Evolutionary conservation across 1,140 invertebrate species (phyloP), one percentile per base, ranked within the genome.

Genomic region (Maconellicoccus hirsutus): DNA sequence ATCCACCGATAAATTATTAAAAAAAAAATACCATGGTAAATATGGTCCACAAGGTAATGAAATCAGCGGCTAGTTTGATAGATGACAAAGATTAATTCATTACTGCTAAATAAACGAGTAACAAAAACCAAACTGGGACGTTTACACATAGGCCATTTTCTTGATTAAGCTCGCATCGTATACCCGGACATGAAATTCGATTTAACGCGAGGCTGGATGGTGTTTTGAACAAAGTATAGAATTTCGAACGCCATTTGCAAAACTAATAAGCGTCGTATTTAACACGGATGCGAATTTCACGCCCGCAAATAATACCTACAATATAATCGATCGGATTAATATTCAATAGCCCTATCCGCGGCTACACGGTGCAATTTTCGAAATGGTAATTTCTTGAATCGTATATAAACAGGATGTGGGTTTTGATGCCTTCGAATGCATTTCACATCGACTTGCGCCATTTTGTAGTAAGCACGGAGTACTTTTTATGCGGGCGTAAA

Each of bases 81-180:
- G 42, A 52, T 52, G 42, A 52, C 42, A 52, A 52, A 52, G 42
- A 52, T 52, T 52, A 52, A 52, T 52, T 52, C n/a, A 52, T 52
- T 52, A 52, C n/a, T 19, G n/a, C 42, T 14, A 19, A 52, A 52
- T 52, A 52, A 52, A 52, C n/a, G 42, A 52, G 42, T 52, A 52
- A 52, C 42, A 52, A 52, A 52, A 52, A 52, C 42, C 42, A 19
- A 16, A 52, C 42, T 8, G n/a, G 42, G 12, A n/a, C n/a, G n/a
- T n/a, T 3, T 52, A 52, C 42, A 19, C 42, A 16, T 14, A 52
- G 42, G 3, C 42, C 42, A 52, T 52, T 52, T 52, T 52, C 42
- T 52, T 52, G n/a, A 52, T 52, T 52, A 52, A 16, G n/a, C n/a
- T 19, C n/a, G n/a, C 42, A 52, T 16, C 6, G 42, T 19, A 16